Evolutionary conservation across 2,888 invertebrate genomes (phyloP).

Genomic region (Xestia rhomboidea): DNA sequence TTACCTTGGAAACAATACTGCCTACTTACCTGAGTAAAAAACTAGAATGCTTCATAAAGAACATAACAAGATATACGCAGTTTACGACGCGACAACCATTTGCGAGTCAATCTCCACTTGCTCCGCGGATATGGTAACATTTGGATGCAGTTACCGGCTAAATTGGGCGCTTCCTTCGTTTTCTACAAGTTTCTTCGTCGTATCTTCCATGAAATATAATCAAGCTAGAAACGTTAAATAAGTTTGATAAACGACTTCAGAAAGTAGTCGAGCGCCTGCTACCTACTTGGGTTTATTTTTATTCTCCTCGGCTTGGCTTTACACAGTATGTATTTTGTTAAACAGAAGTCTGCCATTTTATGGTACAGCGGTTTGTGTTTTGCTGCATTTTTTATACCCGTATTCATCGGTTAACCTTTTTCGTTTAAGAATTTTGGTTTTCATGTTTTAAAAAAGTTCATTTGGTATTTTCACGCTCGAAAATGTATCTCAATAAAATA

Average conservation of each 20-base stretch:
- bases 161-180: slow-evolving; percentile 85
- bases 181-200: slow-evolving; percentile 75
- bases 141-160: slow-evolving; percentile 86
- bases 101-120: slow-evolving; percentile 88
- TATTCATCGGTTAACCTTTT: slow-evolving; percentile 16
- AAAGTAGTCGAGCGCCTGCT: slow-evolving; percentile 66
- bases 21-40: slow-evolving; percentile 72
- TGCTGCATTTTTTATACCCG: slow-evolving; percentile 33
- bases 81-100: slow-evolving; percentile 84
- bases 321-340: slow-evolving; percentile 62
- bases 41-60: slow-evolving; percentile 76
- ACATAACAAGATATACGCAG: slow-evolving; percentile 83
- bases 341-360: slow-evolving; percentile 55
- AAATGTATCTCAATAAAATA: background rate
- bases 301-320: slow-evolving; percentile 57
- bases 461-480: background rate
- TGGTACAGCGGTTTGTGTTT: slow-evolving; percentile 36
- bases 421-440: background rate
- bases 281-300: slow-evolving; percentile 67
- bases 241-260: slow-evolving; percentile 70
- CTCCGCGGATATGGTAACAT: slow-evolving; percentile 86
- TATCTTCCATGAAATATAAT: slow-evolving; percentile 70
- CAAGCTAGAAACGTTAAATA: slow-evolving; percentile 75
- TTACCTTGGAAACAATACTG: slow-evolving; percentile 58
- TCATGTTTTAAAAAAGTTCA: too few relatives aligned